Evolutionary conservation across 2,113 vertebrate species (phyloP).

Genomic region (Tympanuchus pallidicinctus): DNA sequence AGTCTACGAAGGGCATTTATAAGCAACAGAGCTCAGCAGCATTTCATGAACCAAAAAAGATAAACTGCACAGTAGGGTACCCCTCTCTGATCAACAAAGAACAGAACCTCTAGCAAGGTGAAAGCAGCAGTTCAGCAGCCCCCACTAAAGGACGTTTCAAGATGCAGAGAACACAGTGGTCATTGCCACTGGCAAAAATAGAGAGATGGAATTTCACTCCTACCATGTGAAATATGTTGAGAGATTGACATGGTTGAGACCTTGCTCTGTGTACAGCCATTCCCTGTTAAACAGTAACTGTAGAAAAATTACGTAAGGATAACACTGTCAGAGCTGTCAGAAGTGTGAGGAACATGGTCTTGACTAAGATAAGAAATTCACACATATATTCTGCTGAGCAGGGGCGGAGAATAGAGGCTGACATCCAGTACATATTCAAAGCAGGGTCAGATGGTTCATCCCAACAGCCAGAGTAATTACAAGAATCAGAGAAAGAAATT

Average conservation of each 20-base stretch:
- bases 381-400: fast-evolving
- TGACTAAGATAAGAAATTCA: neutral
- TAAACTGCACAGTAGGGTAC: neutral
- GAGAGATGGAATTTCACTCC: neutral
- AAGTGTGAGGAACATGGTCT: neutral
- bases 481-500: neutral
- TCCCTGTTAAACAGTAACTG: neutral
- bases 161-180: neutral
- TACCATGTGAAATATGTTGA: neutral
- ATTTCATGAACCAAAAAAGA: neutral
- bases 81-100: neutral
- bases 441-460: neutral
- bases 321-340: neutral
- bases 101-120: neutral
- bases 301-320: neutral
- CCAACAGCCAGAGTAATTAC: neutral
- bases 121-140: neutral
- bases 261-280: neutral
- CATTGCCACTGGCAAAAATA: neutral
- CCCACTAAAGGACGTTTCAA: neutral
- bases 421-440: neutral
- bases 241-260: neutral
- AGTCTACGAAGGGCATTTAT: neutral
- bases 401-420: neutral
- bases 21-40: neutral